A percentile compares a stretch with the other conserved stretches of the same genome.
Conservation (phyloP, 2,113 vertebrate genomes). For the Rousettus leschenaultii region DNA sequence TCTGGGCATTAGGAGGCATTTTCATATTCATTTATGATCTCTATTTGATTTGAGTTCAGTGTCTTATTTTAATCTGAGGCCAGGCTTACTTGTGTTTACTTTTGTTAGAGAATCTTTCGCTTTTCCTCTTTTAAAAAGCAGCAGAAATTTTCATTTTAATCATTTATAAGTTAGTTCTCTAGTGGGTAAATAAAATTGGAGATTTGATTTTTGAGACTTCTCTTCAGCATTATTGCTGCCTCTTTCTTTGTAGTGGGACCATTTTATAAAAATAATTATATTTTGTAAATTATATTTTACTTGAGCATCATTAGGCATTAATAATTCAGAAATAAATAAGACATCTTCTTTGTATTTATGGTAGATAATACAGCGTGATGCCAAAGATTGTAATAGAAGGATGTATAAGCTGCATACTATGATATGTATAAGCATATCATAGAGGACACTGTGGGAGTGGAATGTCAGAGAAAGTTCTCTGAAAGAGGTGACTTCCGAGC, state of each 20-base stretch:
- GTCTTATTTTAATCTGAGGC: not conserved
- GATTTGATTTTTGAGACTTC: not conserved
- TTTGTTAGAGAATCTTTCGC: not conserved
- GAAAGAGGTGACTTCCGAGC: not conserved
- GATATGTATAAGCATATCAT: not conserved
- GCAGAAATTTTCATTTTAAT: not conserved
- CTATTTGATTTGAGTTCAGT: not conserved
- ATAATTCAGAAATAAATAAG: not conserved
- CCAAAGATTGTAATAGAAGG: not conserved
- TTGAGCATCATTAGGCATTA: not conserved
- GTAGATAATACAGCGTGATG: not conserved
- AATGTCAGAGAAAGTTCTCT: not conserved
- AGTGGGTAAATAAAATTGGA: not conserved
- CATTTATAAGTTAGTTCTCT: not conserved
- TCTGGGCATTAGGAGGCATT: not conserved
- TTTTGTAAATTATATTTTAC: not conserved
- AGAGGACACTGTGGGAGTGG: not conserved
- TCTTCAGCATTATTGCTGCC: not conserved
- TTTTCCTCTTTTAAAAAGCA: not conserved
- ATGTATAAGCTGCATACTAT: not conserved
- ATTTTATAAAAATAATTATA: not conserved
- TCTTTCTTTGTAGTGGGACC: not conserved
- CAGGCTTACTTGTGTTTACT: not conserved
- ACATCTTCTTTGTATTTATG: not conserved
- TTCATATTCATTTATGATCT: not conserved